Conservation (phyloP, 2,888 invertebrate genomes). For the Quadroppia sp. region DNA sequence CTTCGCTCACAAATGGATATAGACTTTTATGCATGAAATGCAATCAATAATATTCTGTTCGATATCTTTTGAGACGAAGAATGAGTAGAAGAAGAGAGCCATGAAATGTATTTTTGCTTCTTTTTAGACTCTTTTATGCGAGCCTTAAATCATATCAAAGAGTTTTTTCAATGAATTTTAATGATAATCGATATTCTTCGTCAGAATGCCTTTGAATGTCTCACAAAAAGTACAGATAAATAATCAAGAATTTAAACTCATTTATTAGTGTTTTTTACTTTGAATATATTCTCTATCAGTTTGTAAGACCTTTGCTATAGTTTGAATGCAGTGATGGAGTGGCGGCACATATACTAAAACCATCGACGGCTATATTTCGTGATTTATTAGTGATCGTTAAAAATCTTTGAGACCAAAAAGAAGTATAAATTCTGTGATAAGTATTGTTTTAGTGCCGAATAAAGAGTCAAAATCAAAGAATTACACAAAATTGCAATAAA, state of each 20-base stretch:
- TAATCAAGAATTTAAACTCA: slow-evolving; percentile 19
- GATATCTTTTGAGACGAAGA: neutral
- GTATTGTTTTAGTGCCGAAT: neutral
- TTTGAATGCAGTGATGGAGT: neutral
- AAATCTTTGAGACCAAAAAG: slow-evolving; percentile 6
- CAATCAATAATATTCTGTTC: slow-evolving; percentile 5
- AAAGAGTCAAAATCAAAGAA: neutral
- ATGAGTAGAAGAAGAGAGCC: neutral
- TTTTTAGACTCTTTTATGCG: neutral
- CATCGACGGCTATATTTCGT: neutral
- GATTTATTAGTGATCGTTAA: slow-evolving; percentile 27
- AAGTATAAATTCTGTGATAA: slow-evolving; percentile 14
- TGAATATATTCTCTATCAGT: neutral
- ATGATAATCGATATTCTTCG: neutral
- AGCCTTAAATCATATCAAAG: slow-evolving; percentile 1
- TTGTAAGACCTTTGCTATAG: neutral
- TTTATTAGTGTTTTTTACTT: neutral
- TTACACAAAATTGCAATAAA: neutral
- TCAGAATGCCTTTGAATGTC: neutral
- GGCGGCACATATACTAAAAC: neutral
- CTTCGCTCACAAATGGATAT: neutral
- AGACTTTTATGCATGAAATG: slow-evolving; percentile 10
- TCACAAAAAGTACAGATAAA: neutral
- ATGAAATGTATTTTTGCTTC: neutral
- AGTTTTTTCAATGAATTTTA: neutral